A percentile compares a stretch with the other conserved stretches of the same genome.
Evolutionary conservation across 2,113 vertebrate genomes (phyloP).

Genomic region (Anguilla rostrata): DNA sequence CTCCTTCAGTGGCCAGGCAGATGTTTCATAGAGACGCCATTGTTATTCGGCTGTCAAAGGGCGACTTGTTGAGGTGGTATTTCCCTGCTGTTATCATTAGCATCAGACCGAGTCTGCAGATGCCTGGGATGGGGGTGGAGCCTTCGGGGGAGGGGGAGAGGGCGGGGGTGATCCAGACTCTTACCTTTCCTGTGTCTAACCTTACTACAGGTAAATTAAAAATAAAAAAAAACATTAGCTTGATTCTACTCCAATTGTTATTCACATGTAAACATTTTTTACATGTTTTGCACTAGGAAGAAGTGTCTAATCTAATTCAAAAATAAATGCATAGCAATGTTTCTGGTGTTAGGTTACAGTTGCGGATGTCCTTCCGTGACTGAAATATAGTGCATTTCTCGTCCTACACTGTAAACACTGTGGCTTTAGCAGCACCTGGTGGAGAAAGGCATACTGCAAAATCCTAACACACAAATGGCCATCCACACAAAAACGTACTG

Average conservation of each 20-base stretch:
- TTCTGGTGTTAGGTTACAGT: background rate
- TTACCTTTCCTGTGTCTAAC: too few species aligned
- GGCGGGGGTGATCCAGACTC: too few species aligned
- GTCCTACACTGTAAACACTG: background rate
- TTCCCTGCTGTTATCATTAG: background rate
- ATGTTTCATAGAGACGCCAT: conserved; percentile 22
- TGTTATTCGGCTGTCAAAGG: conserved; percentile 19
- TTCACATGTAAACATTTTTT: background rate
- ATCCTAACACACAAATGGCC: background rate
- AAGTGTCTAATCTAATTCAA: background rate
- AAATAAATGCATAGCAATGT: background rate
- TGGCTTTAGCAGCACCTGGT: conserved; percentile 7
- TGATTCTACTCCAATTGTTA: background rate
- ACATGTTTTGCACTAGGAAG: background rate
- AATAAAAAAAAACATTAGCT: too few species aligned
- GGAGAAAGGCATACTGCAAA: conserved; percentile 4
- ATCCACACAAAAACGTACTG: background rate
- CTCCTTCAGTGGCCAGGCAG: background rate
- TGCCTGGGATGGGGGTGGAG: background rate
- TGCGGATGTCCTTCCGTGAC: background rate
- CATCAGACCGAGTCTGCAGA: conserved; percentile 19
- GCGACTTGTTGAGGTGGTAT: conserved; percentile 12
- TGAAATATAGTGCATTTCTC: background rate
- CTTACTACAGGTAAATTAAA: too few species aligned
- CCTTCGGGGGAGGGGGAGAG: background rate